A percentile compares a stretch with the other conserved stretches of the same genome.
phyloP scores from a whole-genome alignment of 2,888 invertebrate genomes.

The Hylaea fasciaria region DNA sequence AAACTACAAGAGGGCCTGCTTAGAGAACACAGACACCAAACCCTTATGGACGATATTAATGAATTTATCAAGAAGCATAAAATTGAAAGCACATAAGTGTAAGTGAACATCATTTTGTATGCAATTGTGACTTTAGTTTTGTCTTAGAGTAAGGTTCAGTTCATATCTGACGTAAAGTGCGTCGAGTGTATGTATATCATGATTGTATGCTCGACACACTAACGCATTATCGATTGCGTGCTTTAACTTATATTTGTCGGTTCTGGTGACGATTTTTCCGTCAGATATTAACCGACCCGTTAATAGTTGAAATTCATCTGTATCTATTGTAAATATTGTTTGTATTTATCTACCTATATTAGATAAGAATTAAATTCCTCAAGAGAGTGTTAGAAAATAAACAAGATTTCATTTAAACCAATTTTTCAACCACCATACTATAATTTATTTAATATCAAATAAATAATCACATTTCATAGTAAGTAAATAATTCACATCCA shows the following conservation, averaged over 20 bases:
- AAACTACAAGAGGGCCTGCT: constrained; percentile 86
- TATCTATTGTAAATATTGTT: constrained; percentile 24
- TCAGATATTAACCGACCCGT: no score
- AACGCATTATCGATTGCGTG: no score
- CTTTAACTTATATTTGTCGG: no score
- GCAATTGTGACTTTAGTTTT: constrained; percentile 7
- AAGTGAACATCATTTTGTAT: constrained; percentile 13
- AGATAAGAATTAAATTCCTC: not conserved
- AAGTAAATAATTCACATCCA: constrained; percentile 60
- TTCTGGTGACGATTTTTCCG: no score
- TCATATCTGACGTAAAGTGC: no score
- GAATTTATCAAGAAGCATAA: constrained; percentile 63
- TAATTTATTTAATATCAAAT: constrained; percentile 76
- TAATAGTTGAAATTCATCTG: no score
- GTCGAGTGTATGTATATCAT: no score
- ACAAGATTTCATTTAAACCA: constrained; percentile 36
- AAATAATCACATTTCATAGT: constrained; percentile 62
- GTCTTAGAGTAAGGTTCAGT: constrained; percentile 15
- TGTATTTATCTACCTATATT: not conserved
- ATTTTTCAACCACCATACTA: constrained; percentile 51
- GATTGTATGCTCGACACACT: no score
- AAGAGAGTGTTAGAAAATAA: not conserved
- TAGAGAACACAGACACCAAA: constrained; percentile 71
- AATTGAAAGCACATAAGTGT: constrained; percentile 38
- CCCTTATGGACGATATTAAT: constrained; percentile 75